Evolutionary conservation across 2,113 vertebrate genomes (phyloP).

Genomic region (Syngnathus typhle): DNA sequence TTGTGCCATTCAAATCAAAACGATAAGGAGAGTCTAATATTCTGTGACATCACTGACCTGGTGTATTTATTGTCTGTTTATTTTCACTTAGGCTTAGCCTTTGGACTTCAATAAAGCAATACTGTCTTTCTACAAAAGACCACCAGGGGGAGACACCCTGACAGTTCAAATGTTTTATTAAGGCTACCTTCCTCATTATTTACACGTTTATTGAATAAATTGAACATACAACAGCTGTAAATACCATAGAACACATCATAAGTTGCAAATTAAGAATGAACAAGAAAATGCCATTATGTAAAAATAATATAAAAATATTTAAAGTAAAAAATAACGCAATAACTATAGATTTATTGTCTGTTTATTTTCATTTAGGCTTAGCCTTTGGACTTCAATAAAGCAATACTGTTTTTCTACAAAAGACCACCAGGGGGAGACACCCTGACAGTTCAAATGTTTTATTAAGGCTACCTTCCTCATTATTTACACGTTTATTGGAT

Average conservation of each 20-base stretch:
- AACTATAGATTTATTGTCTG: too few relatives aligned
- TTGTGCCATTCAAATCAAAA: too few relatives aligned
- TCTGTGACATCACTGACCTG: too few relatives aligned
- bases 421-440: constrained; percentile 49
- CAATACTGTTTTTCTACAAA: background rate
- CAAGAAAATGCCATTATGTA: too few relatives aligned
- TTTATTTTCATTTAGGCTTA: background rate
- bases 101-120: background rate
- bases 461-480: background rate
- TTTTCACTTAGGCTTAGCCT: background rate
- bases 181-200: background rate
- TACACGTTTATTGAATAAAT: too few relatives aligned
- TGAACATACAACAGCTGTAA: too few relatives aligned
- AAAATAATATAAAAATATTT: too few relatives aligned
- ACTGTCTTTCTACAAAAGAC: background rate
- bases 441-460: background rate
- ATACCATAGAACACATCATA: background rate
- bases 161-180: background rate
- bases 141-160: constrained; percentile 48
- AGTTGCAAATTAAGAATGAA: too few relatives aligned
- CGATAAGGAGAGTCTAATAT: too few relatives aligned
- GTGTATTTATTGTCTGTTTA: background rate
- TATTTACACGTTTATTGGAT: too few relatives aligned
- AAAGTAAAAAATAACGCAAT: too few relatives aligned
- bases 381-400: background rate